Conservation (phyloP, 2,888 invertebrate species). For the Eristalis arbustorum region DNA sequence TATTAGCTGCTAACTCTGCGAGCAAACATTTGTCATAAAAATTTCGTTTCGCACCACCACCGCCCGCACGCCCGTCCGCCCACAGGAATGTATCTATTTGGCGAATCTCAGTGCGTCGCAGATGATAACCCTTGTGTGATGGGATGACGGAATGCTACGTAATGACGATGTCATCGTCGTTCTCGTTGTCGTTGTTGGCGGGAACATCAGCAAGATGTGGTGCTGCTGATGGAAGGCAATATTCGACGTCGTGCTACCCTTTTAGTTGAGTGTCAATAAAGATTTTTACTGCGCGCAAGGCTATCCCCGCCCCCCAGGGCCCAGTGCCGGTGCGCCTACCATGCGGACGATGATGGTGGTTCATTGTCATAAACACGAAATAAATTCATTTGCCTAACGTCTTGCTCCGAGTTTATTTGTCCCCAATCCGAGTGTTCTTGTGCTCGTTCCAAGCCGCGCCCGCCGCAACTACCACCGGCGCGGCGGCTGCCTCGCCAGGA, state of each 20-base stretch:
- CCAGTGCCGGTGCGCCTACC: background rate
- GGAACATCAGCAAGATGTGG: background rate
- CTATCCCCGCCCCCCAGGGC: background rate
- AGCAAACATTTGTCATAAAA: slow-evolving; percentile 48
- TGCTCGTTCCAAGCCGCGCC: slow-evolving; percentile 2
- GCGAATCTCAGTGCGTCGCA: slow-evolving; percentile 48
- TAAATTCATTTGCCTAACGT: slow-evolving; percentile 61
- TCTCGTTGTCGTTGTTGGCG: background rate
- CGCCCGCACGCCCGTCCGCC: background rate
- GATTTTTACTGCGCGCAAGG: slow-evolving; percentile 31
- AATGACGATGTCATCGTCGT: background rate
- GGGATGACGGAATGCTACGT: background rate
- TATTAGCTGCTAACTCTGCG: slow-evolving; percentile 50
- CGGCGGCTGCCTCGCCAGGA: background rate
- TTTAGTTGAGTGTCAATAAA: slow-evolving; percentile 60
- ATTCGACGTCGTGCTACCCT: slow-evolving; percentile 32
- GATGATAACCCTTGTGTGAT: slow-evolving; percentile 33
- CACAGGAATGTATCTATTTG: slow-evolving; percentile 35
- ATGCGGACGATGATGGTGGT: background rate
- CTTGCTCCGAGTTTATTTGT: slow-evolving; percentile 57
- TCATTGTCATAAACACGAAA: slow-evolving; percentile 60
- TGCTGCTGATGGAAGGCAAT: slow-evolving; percentile 26
- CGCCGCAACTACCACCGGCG: background rate
- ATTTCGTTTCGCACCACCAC: background rate
- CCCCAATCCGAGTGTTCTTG: slow-evolving; percentile 37